Base-by-base conservation (phyloP, 1,140 invertebrate species). In the Phymastichus coffea region DNA sequence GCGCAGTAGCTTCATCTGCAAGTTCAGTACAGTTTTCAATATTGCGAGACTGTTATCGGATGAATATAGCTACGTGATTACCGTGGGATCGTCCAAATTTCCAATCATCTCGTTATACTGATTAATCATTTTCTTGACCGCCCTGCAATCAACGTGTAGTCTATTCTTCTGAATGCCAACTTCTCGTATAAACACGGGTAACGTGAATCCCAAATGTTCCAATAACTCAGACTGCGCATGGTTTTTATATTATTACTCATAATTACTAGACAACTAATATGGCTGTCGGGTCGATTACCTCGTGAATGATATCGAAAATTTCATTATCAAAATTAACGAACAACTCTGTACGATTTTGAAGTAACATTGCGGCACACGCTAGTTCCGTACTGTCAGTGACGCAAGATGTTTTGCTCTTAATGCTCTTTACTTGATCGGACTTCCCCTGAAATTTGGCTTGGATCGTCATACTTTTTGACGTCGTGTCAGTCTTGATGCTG, bases 291-390 rank as follows among this genome's bases (percentile, higher is more conserved):
- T n/a, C n/a, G n/a, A n/a, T n/a, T 30, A 75, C 74, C 74, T 93
- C 91, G 7, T 85, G 84, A 61, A 94, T 87, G 2, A 87, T 81
- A 56, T 89, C 83, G 60, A 88, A 88, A 7, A 94, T 75, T 37
- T 87, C 78, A 23, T 80, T 73, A 61, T 86, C 77, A 53, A 90
- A 86, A 72, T 91, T 89, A 0, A 88, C 72, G 25, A 81, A 70
- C 66, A 89, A 89, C 49, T 83, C 79, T 26, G 89, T 67, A 3
- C 84, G 80, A 57, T 84, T 83, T 63, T 91, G 88, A 33, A 85
- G 77, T 44, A 90, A 77, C 22, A 88, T 79, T 14, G 83, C 82
- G 40, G 84, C 82, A 1, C 84, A 83, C 26, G 87, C 85, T 12
- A 87, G 72, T 61, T 88, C 86, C 6, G 81, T 53, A 1, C 63